phyloP scores from a whole-genome alignment of 2,888 invertebrate genomes.

The Drosophila recens region DNA sequence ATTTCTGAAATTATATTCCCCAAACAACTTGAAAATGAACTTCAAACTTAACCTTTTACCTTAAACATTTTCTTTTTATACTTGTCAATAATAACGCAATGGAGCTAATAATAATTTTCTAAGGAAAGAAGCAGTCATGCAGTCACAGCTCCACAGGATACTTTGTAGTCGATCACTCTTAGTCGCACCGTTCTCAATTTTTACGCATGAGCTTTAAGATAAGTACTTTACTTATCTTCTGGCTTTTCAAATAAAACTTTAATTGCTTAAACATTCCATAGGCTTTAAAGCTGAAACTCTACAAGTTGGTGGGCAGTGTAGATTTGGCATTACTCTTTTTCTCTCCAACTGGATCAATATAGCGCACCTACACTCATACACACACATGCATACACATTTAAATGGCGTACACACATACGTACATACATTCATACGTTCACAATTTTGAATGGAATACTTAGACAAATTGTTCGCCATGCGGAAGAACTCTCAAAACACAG shows the following conservation, averaged over 20 bases:
- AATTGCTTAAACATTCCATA: conserved; percentile 6
- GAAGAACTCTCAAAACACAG: conserved; percentile 1
- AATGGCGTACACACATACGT: background rate
- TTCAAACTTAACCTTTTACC: too few species aligned
- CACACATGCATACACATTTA: too few species aligned
- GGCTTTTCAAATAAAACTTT: background rate
- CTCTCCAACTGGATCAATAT: conserved; percentile 12
- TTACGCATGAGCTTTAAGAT: background rate
- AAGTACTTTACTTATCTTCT: conserved; percentile 1
- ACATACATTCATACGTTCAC: background rate
- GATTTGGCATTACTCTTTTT: conserved; percentile 10
- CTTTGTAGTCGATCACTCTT: background rate
- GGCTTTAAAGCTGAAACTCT: background rate
- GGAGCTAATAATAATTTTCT: too few species aligned
- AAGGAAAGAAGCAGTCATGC: background rate
- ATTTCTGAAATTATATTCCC: too few species aligned
- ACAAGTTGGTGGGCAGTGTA: background rate
- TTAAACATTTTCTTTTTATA: too few species aligned
- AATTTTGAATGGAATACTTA: background rate
- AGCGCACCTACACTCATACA: background rate
- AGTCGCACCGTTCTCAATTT: background rate
- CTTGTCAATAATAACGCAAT: too few species aligned
- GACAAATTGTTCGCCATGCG: conserved; percentile 3
- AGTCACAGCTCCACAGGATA: background rate
- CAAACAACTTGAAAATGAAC: too few species aligned